Evolutionary conservation across 2,113 vertebrate species (phyloP), one percentile per base, ranked within the genome.

Genomic region (Malurus elegans): DNA sequence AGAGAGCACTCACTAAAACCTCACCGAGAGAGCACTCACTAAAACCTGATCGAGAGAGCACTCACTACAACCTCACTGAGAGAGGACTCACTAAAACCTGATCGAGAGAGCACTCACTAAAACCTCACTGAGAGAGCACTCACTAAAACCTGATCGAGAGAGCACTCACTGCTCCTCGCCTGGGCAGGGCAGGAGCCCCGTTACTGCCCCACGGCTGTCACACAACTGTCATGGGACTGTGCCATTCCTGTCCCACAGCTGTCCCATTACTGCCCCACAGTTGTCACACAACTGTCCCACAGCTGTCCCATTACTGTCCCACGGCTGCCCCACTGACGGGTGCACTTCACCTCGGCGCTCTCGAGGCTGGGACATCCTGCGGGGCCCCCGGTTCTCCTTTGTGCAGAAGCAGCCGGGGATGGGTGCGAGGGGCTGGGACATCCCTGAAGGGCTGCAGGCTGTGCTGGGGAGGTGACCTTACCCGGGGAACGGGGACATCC

Each of bases 351-450:
- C 51, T 28, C 57, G 8, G 4, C n/a, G 38, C 45, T 44, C 7
- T 3, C 12, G 31, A 21, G 64, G 16, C 47, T 6, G 4, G 0
- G 5, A 17, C 0, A 1, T 3, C 25, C 20, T 42, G 8, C 2
- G 2, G 18, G n/a, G 7, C 11, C 4, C 9, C 14, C 15, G 1
- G 2, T 9, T 18, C n/a, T 25, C 10, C 12, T 7, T 14, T 1
- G 2, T 16, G 5, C 3, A 2, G 45, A 20, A 40, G 7, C 36
- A 38, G 48, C 11, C 12, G 34, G 42, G 42, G 36, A 2, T 31
- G 16, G 14, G 45, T 2, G 8, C 0, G 1, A 42, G n/a, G 24
- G 32, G 26, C 28, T 0, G 4, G 56, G 40, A 1, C 14, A 4
- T 8, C 47, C 5, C 38, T 24, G 4, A 7, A 17, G 29, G 4